Percentiles rank a stretch among this genome's conserved stretches.
These are phyloP conservation scores for Helicolenus hilgendorfi DNA, from an alignment of 2,797 vertebrate genomes.

Conservation along the genomic window DNA sequence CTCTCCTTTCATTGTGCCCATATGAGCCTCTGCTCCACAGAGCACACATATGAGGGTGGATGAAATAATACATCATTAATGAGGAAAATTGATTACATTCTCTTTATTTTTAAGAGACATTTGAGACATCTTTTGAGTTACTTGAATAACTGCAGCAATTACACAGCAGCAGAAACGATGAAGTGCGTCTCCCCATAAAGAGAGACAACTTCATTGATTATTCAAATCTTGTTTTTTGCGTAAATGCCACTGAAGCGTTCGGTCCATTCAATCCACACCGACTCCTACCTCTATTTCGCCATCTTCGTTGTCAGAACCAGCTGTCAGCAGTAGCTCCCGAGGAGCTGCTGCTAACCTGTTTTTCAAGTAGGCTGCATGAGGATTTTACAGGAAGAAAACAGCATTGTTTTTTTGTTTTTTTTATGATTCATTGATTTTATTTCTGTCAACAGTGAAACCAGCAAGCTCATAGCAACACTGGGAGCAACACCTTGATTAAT, in stretches of 20 bases:
- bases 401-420: neutral
- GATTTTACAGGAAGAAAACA: neutral
- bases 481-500: neutral
- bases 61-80: too few species aligned
- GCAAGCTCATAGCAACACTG: neutral
- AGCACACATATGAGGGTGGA: too few species aligned
- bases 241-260: neutral
- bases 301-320: neutral
- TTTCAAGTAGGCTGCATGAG: neutral
- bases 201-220: too few species aligned
- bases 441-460: neutral
- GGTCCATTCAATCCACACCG: neutral
- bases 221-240: too few species aligned
- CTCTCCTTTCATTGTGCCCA: too few species aligned
- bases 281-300: neutral
- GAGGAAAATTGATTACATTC: too few species aligned
- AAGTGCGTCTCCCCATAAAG: too few species aligned
- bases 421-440: neutral
- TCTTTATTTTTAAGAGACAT: too few species aligned
- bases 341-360: neutral
- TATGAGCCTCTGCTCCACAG: too few species aligned
- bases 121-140: too few species aligned
- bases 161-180: too few species aligned
- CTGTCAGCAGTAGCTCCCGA: neutral
- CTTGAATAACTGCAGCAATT: too few species aligned